Percentiles rank a stretch among this genome's conserved stretches.
Evolutionary conservation across 2,113 vertebrate species (phyloP).

Genomic region (Columbina picui): DNA sequence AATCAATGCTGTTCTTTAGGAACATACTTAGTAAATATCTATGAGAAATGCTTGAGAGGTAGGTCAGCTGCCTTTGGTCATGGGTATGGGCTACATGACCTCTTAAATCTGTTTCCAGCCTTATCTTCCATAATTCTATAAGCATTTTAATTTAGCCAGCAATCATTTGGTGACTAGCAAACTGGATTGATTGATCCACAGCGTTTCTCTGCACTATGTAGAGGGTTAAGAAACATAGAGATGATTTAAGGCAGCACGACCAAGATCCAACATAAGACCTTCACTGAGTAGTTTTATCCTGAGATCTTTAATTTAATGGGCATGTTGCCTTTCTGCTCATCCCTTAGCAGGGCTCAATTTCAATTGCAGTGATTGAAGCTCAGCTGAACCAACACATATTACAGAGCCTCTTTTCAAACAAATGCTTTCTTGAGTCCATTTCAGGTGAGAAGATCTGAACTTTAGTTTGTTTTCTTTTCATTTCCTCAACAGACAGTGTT

Average conservation of each 20-base stretch:
- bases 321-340: background rate
- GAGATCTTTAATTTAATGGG: background rate
- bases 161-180: background rate
- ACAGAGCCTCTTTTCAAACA: background rate
- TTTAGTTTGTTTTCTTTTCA: conserved; percentile 23
- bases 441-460: conserved; percentile 5
- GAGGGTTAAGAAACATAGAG: background rate
- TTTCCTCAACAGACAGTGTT: background rate
- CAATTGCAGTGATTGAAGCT: background rate
- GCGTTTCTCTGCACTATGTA: background rate
- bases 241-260: background rate
- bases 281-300: background rate
- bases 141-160: background rate
- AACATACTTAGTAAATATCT: background rate
- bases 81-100: background rate
- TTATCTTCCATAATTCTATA: background rate
- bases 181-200: background rate
- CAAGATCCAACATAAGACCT: background rate
- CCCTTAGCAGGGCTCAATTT: background rate
- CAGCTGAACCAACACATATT: background rate
- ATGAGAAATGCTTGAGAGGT: background rate
- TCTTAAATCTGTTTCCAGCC: background rate
- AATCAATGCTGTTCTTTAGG: background rate
- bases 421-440: background rate
- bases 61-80: background rate